Conservation (phyloP, 2,113 vertebrate genomes). For the Drymodes brunneopygia region DNA sequence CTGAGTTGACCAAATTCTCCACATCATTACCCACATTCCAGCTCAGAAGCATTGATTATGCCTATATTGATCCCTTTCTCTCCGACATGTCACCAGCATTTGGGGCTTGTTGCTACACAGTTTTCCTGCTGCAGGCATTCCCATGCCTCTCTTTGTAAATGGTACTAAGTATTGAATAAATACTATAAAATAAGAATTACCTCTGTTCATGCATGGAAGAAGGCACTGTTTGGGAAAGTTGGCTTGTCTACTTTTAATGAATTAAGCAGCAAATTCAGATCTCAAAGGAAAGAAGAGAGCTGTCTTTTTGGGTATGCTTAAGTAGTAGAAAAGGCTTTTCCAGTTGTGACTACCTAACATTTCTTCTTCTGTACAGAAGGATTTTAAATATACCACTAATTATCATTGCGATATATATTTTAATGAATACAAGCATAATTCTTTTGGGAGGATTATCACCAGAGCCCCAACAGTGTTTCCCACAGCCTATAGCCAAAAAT, state of each 20-base stretch:
- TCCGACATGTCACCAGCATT: not conserved
- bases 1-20: not conserved
- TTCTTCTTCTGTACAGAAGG: not conserved
- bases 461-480: not conserved
- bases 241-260: not conserved
- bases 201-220: not conserved
- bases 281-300: not conserved
- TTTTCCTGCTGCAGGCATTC: not conserved
- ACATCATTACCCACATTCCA: not conserved
- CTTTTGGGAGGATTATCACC: not conserved
- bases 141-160: fast-evolving
- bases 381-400: not conserved
- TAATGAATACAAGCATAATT: not conserved
- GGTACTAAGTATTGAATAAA: not conserved
- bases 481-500: not conserved
- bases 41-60: not conserved
- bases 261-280: not conserved
- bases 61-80: not conserved
- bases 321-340: not conserved
- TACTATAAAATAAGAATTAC: not conserved
- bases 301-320: not conserved
- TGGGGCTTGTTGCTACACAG: not conserved
- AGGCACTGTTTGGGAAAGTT: not conserved
- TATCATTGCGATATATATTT: not conserved
- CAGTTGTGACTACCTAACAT: not conserved